Evolutionary conservation across 1,140 invertebrate genomes (phyloP), one percentile per base, ranked within the genome.

Genomic region (Saccostrea echinata): DNA sequence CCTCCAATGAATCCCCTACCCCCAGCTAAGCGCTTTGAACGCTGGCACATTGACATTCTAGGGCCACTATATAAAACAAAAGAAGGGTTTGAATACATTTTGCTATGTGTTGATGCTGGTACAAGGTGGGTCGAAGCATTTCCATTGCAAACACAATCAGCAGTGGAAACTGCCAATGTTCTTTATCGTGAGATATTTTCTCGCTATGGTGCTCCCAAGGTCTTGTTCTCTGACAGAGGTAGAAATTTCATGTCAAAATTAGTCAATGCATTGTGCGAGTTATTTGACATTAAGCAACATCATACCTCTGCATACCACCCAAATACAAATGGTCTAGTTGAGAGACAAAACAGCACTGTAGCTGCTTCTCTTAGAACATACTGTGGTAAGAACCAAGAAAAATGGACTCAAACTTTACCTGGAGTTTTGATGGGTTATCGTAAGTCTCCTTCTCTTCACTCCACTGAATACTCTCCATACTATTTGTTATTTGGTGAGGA

Each of bases 31-130:
- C 57, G 85, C 18, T 91, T 91, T 86, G 71, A 88, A 21, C 35
- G 88, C 8, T 86, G 84, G 83, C 90, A 91, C 43, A 89, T 91
- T 53, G 91, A 91, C 55, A 86, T 91, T 68, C 33, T 90, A 24
- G 91, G 91, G 35, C 91, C 90, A n/a, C 52, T 91, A 18, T 51
- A 87, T 52, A 85, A 82, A 84, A 87, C 71, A 52, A n/a, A 76
- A 52, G 87, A 87, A 43, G 88, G 88, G n/a, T n/a, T n/a, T n/a
- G n/a, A n/a, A n/a, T n/a, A n/a, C n/a, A n/a, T n/a, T n/a, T n/a
- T n/a, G n/a, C n/a, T n/a, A n/a, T n/a, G n/a, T n/a, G n/a, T n/a
- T n/a, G n/a, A n/a, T n/a, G n/a, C n/a, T n/a, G n/a, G 57, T 89
- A 88, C 71, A 52, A 88, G 88, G 6, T 91, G 90, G 88, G 30